Percentiles rank a stretch among this genome's conserved stretches.
Evolutionary conservation across 2,797 vertebrate genomes (phyloP).

Genomic region (Danio aesculapii): DNA sequence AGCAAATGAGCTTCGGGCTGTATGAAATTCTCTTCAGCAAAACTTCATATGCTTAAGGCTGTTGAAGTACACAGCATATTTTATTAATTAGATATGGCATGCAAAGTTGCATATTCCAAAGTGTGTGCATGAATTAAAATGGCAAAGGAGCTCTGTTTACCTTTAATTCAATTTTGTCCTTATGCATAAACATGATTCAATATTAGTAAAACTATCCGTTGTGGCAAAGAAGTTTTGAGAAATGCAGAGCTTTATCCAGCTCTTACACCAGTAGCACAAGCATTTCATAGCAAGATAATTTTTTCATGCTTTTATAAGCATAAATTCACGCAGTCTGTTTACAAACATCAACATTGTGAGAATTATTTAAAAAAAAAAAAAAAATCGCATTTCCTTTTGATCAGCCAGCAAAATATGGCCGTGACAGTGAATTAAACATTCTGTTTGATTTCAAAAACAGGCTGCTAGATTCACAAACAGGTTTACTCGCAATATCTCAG

Average conservation of each 20-base stretch:
- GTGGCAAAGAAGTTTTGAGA: neutral
- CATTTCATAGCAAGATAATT: neutral
- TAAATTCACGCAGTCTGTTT: neutral
- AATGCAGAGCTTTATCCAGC: neutral
- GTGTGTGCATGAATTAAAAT: conserved; percentile 28
- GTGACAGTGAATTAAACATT: conserved; percentile 1
- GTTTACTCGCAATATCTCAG: conserved; percentile 25
- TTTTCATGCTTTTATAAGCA: conserved; percentile 14
- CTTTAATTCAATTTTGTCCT: conserved; percentile 9
- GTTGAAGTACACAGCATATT: conserved; percentile 25
- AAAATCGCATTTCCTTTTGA: conserved; percentile 3
- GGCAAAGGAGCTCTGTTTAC: neutral
- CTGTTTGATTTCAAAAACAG: conserved; percentile 22
- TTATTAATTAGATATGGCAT: conserved; percentile 27
- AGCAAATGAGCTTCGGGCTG: conserved; percentile 36
- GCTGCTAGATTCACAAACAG: conserved; percentile 20
- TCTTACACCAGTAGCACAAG: neutral
- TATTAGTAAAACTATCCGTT: neutral
- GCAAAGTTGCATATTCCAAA: conserved; percentile 15
- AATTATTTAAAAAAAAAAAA: neutral
- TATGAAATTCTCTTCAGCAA: conserved; percentile 19
- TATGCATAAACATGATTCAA: neutral
- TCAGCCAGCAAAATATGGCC: neutral
- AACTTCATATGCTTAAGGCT: conserved; percentile 21
- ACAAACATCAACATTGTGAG: neutral